phyloP scores from a whole-genome alignment of 2,888 invertebrate species.

The Nomada goodeniana region DNA sequence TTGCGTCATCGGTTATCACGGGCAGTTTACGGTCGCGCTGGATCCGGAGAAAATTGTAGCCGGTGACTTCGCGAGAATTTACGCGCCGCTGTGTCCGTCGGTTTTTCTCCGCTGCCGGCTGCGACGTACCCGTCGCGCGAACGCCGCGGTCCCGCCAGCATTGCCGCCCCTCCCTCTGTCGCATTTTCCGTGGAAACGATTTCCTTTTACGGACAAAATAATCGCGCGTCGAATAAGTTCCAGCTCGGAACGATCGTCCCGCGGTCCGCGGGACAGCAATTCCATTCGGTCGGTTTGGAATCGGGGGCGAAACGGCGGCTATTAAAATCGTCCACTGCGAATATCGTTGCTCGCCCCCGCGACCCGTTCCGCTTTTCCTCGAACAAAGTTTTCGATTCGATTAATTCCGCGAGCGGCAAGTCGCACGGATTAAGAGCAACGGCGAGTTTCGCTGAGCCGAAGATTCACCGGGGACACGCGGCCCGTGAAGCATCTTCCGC shows the following conservation, averaged over 20 bases:
- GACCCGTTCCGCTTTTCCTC: background rate
- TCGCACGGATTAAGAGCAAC: too few species aligned
- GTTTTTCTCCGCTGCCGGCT: background rate
- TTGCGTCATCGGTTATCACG: slow-evolving; percentile 14
- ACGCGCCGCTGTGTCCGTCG: background rate
- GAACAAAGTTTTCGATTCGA: too few species aligned
- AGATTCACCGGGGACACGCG: background rate
- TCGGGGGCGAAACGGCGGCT: slow-evolving; percentile 26
- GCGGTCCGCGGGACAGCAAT: slow-evolving; percentile 14
- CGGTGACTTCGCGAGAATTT: background rate
- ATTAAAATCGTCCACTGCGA: slow-evolving; percentile 29
- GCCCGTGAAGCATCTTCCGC: background rate
- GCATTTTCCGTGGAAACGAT: slow-evolving; percentile 33
- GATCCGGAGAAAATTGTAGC: slow-evolving; percentile 2
- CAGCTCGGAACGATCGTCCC: slow-evolving; percentile 25
- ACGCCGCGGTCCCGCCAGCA: background rate
- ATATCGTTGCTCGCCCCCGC: slow-evolving; percentile 3
- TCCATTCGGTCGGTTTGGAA: slow-evolving; percentile 14
- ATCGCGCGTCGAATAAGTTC: slow-evolving; percentile 27
- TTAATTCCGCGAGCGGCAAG: too few species aligned
- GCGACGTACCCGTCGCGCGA: background rate
- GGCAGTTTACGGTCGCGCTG: background rate
- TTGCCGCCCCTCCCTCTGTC: too few species aligned
- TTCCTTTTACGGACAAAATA: slow-evolving; percentile 1
- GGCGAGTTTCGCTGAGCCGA: background rate